Percentiles rank a stretch among this genome's conserved stretches.
Conservation (phyloP, 2,797 vertebrate genomes). For the Ispidina picta region DNA sequence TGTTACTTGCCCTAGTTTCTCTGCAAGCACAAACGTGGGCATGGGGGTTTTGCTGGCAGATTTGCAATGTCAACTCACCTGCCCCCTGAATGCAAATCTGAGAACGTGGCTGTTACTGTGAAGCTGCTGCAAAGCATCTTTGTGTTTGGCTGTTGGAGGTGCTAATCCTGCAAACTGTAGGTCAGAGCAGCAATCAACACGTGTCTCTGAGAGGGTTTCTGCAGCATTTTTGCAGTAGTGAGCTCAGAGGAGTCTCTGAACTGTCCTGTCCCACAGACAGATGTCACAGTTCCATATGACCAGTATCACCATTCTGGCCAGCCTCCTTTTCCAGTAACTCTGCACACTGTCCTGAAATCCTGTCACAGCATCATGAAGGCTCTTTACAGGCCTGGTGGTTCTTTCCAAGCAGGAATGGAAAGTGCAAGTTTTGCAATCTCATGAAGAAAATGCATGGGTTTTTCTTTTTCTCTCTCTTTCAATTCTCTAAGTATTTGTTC, state of each 20-base stretch:
- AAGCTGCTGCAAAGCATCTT: not conserved
- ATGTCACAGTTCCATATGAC: not conserved
- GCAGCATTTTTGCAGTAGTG: not conserved
- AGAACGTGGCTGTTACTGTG: not conserved
- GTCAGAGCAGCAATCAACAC: not conserved
- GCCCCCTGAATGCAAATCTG: not conserved
- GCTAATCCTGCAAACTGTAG: constrained; percentile 38
- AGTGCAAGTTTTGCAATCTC: not conserved
- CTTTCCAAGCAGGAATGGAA: constrained; percentile 19
- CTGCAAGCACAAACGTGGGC: not conserved
- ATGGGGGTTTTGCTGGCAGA: not conserved
- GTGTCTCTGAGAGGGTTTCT: not conserved
- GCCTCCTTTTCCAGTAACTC: not conserved
- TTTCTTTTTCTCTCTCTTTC: not conserved
- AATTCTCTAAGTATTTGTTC: not conserved
- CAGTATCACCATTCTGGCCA: fast-evolving
- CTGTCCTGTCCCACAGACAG: not conserved
- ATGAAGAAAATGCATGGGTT: not conserved
- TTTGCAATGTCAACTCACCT: constrained; percentile 11
- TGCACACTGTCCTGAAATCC: not conserved
- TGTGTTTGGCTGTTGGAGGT: not conserved
- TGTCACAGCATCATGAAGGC: not conserved
- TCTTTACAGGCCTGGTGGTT: not conserved
- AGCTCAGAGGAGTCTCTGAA: not conserved
- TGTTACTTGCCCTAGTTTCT: not conserved